Evolutionary conservation across 2,888 invertebrate genomes (phyloP).

Genomic region (Emmelina monodactyla): DNA sequence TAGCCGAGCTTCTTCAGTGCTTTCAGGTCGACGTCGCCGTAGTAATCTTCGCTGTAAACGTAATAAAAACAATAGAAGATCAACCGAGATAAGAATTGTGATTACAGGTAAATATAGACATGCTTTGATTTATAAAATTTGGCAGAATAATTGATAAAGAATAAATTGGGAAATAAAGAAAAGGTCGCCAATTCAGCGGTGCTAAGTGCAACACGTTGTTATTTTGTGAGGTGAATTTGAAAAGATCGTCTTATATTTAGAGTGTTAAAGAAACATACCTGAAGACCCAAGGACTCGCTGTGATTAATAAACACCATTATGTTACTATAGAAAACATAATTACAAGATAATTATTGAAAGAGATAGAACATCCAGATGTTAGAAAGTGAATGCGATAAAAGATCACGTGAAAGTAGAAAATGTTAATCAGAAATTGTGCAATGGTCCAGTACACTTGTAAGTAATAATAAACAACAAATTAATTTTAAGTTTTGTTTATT

Average conservation of each 20-base stretch:
- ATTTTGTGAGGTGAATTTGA: slow-evolving; percentile 2
- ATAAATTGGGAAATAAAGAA: too few species aligned
- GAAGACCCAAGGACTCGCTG: slow-evolving; percentile 9
- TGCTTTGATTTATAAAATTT: too few species aligned
- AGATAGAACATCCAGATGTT: not conserved
- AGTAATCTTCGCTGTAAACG: slow-evolving; percentile 85
- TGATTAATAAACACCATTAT: slow-evolving; percentile 5
- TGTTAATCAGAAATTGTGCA: slow-evolving; percentile 42
- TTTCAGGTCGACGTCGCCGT: slow-evolving; percentile 90
- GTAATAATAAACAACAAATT: slow-evolving; percentile 37
- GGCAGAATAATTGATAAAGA: too few species aligned
- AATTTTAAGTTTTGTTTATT: slow-evolving; percentile 58
- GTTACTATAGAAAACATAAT: slow-evolving; percentile 6
- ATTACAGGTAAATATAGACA: too few species aligned
- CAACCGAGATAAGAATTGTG: too few species aligned
- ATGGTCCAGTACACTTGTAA: slow-evolving; percentile 33
- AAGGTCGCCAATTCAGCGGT: too few species aligned
- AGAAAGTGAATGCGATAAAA: not conserved
- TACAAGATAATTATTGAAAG: not conserved
- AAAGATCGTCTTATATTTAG: slow-evolving; percentile 1
- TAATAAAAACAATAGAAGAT: too few species aligned
- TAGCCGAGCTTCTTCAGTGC: slow-evolving; percentile 84
- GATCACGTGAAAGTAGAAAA: slow-evolving; percentile 21
- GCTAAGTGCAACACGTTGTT: too few species aligned
- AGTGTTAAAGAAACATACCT: slow-evolving; percentile 11